phyloP scores from a whole-genome alignment of 2,113 vertebrate species.

The Aplodontia rufa region DNA sequence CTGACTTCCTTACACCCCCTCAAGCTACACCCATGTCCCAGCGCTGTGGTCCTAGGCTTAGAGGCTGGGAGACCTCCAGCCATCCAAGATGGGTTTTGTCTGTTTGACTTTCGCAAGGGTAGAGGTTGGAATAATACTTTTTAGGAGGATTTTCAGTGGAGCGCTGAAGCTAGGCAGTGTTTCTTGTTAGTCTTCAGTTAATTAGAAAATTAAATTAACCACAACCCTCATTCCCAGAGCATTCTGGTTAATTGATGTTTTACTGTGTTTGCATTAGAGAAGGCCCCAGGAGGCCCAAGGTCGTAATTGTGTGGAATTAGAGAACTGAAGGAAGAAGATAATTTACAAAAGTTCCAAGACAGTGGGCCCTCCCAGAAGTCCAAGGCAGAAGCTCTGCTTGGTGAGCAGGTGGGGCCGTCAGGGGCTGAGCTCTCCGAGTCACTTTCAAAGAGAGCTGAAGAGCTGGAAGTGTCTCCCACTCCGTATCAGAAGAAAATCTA shows the following conservation, averaged over 20 bases:
- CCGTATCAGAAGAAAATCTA: neutral
- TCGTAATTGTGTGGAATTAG: neutral
- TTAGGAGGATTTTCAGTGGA: neutral
- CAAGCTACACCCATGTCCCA: accelerated
- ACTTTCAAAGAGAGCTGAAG: neutral
- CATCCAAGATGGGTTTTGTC: neutral
- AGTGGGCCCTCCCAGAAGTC: neutral
- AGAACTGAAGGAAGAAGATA: neutral
- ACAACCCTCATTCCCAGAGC: conserved; percentile 46
- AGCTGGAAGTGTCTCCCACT: neutral
- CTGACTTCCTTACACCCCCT: accelerated
- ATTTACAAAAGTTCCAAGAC: neutral
- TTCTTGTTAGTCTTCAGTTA: conserved; percentile 50
- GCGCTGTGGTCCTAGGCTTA: neutral
- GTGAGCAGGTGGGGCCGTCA: accelerated
- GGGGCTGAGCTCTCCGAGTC: neutral
- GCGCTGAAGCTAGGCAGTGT: neutral
- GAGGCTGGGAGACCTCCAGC: neutral
- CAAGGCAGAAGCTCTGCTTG: neutral
- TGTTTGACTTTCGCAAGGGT: neutral
- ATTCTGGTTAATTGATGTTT: conserved; percentile 58
- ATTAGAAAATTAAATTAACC: conserved; percentile 71
- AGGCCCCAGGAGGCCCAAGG: neutral
- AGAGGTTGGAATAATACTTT: neutral
- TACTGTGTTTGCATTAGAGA: conserved; percentile 53